phyloP scores from a whole-genome alignment of 2,888 invertebrate genomes.

The Drosophila falleni region DNA sequence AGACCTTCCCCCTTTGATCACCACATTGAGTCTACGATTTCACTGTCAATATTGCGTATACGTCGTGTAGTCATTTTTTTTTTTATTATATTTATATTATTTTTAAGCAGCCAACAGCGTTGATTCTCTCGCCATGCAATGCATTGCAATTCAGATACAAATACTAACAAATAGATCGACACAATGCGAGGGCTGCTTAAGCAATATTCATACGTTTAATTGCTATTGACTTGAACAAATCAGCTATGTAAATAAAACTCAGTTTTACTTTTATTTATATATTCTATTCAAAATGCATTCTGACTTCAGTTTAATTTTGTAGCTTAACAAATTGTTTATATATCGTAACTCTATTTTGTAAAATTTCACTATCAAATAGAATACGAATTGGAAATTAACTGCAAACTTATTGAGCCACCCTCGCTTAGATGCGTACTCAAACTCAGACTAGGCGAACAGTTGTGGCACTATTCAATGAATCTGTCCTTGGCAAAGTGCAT shows the following conservation, averaged over 20 bases:
- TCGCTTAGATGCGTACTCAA: constrained; percentile 31
- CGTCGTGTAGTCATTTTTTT: constrained; percentile 53
- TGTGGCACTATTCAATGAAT: constrained; percentile 83
- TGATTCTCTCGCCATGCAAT: constrained; percentile 37
- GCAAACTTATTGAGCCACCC: constrained; percentile 17
- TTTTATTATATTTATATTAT: constrained; percentile 54
- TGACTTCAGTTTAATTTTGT: too few species aligned
- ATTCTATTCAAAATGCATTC: neutral
- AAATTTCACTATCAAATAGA: too few species aligned
- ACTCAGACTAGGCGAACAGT: constrained; percentile 30
- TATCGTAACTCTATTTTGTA: too few species aligned
- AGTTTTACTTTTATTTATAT: neutral
- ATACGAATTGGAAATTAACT: neutral
- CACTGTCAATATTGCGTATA: constrained; percentile 79
- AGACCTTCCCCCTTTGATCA: constrained; percentile 13
- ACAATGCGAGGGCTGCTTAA: constrained; percentile 11
- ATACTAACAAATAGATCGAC: constrained; percentile 15
- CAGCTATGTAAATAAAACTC: neutral
- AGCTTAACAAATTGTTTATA: too few species aligned
- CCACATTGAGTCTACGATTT: constrained; percentile 65
- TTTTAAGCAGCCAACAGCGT: constrained; percentile 41
- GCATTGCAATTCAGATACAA: constrained; percentile 22
- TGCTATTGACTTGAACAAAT: neutral
- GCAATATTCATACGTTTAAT: neutral
- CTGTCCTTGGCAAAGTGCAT: constrained; percentile 85